Evolutionary conservation across 1,140 invertebrate genomes (phyloP).

Genomic region (Drosophila equinoxialis): DNA sequence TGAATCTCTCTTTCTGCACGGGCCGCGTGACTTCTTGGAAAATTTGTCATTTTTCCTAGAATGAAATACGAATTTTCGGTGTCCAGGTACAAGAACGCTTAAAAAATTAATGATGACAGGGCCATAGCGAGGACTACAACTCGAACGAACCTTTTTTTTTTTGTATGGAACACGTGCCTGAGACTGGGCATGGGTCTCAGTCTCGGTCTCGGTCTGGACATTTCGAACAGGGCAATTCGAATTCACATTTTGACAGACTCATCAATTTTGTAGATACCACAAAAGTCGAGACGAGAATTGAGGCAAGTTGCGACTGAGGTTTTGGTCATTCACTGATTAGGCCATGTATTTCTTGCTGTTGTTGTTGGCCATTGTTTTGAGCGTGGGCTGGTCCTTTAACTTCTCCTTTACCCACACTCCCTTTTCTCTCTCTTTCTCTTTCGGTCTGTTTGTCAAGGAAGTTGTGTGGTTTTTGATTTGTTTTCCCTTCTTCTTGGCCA

Average conservation of each 20-base stretch:
- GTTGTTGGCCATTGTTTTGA: conserved; percentile 39
- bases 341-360: conserved; percentile 43
- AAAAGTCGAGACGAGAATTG: conserved; percentile 9
- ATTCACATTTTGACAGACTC: conserved; percentile 83
- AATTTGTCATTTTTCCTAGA: conserved; percentile 75
- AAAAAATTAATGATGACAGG: conserved; percentile 80
- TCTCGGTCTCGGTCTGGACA: conserved; percentile 20
- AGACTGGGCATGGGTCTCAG: background rate
- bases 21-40: conserved; percentile 73
- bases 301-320: background rate
- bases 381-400: conserved; percentile 34
- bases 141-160: conserved; percentile 1
- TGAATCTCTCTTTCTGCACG: conserved; percentile 4
- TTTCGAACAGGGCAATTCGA: conserved; percentile 38
- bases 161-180: conserved; percentile 65
- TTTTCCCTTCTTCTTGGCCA: conserved; percentile 43
- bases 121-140: conserved; percentile 38
- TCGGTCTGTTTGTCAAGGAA: conserved; percentile 48
- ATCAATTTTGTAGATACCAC: conserved; percentile 82
- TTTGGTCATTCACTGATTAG: conserved; percentile 51
- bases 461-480: conserved; percentile 77
- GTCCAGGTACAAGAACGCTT: conserved; percentile 61
- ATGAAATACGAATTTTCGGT: conserved; percentile 26
- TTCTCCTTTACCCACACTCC: background rate
- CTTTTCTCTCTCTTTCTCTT: background rate